Evolutionary conservation across 1,140 invertebrate genomes (phyloP).

Genomic region (Brachionus koreanus): DNA sequence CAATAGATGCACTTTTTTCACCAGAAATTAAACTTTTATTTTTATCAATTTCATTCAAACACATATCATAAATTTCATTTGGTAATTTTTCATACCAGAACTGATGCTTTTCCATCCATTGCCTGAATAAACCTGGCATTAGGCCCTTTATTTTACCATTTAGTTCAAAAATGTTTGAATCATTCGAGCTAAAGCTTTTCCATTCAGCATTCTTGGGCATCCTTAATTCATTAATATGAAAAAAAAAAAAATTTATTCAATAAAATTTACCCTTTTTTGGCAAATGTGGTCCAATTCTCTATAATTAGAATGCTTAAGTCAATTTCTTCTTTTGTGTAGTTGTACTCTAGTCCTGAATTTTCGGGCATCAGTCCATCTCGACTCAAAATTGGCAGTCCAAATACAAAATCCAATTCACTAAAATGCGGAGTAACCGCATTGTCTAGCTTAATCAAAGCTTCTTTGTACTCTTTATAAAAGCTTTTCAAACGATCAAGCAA

Average conservation of each 20-base stretch:
- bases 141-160: background rate
- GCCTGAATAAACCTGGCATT: background rate
- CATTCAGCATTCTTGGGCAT: background rate
- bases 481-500: constrained; percentile 27
- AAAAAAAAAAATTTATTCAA: background rate
- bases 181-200: background rate
- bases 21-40: background rate
- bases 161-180: background rate
- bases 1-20: background rate
- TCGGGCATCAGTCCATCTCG: background rate
- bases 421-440: constrained; percentile 22
- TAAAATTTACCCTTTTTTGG: constrained; percentile 80
- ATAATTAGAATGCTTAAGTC: constrained; percentile 3
- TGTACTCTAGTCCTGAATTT: background rate
- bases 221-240: background rate
- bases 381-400: constrained; percentile 35
- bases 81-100: constrained; percentile 40
- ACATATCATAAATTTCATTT: constrained; percentile 30
- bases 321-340: constrained; percentile 19
- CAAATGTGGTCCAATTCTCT: constrained; percentile 90
- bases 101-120: constrained; percentile 25
- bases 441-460: background rate
- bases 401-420: constrained; percentile 36
- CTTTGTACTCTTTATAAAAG: background rate
- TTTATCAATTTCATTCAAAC: background rate